Conservation (phyloP, 2,888 invertebrate genomes). For the Hypena proboscidalis region DNA sequence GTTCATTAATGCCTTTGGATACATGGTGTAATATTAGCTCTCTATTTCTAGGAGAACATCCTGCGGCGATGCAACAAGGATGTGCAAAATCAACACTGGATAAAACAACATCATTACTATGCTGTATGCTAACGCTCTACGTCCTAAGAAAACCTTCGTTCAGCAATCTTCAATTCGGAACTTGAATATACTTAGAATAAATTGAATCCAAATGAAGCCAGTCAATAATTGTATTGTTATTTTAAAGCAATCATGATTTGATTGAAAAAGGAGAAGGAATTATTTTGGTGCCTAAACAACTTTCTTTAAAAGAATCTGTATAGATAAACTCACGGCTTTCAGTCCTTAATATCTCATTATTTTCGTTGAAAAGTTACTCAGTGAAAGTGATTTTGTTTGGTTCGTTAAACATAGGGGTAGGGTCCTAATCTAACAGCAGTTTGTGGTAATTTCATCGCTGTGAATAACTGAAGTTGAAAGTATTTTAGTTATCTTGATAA, state of each 20-base stretch:
- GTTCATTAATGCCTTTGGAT: neutral
- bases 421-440: conserved; percentile 19
- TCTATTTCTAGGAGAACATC: conserved; percentile 71
- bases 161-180: conserved; percentile 55
- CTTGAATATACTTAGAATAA: conserved; percentile 52
- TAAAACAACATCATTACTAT: conserved; percentile 59
- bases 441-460: conserved; percentile 3
- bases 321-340: conserved; percentile 23
- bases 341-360: conserved; percentile 36
- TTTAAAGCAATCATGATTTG: conserved; percentile 18
- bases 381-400: conserved; percentile 33
- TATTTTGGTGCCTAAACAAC: conserved; percentile 22
- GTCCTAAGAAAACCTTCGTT: conserved; percentile 53
- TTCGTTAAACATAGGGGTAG: conserved; percentile 29
- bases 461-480: neutral
- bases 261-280: conserved; percentile 14
- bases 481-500: neutral
- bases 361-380: conserved; percentile 31
- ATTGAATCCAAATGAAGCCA: conserved; percentile 12
- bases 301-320: conserved; percentile 19
- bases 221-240: conserved; percentile 28
- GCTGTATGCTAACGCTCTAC: conserved; percentile 57
- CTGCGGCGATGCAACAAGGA: conserved; percentile 81
- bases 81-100: conserved; percentile 73
- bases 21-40: conserved; percentile 2